Base-by-base conservation (phyloP, 2,888 invertebrate genomes). In the Agonopterix subpropinquella region DNA sequence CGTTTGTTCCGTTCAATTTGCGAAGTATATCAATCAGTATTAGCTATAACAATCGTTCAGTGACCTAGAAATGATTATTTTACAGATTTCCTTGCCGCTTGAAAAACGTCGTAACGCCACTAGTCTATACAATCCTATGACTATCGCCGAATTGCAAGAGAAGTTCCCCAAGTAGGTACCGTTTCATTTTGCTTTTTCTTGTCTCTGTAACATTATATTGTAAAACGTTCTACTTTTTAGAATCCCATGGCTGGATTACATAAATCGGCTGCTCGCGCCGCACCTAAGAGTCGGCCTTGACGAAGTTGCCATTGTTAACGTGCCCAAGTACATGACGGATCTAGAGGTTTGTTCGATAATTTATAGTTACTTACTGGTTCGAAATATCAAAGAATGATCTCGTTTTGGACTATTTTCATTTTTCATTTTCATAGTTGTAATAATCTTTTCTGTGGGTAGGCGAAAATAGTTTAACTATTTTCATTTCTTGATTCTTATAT, bases 81-180 rank as follows among this genome's bases (percentile, higher is more conserved):
- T 39, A n/a, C 73, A 96, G 95, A 95, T 95, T 64, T 96, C 96
- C 7, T 86, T 95, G 72, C 96, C 97, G 4, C 92, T 94, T 62
- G 98, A 98, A 73, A 95, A 98, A 80, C 91, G 98, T 43, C 92
- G 98, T 56, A 97, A 98, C 74, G 96, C 96, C 7, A 94, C 95
- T 4, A 93, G 93, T 57, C 89, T 98, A n/a, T 98, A 98, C 87
- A 97, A 98, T 67, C 95, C 96, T 7, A 96, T 96, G 92, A 94
- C 94, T 0, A 86, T 98, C n/a, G 77, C 82, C 1, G 91, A 97
- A 62, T 78, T 98, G 41, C 92, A 95, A 67, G 67, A 87, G 43
- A 92, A 92, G 61, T 96, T 94, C 84, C 92, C 94, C 0, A 92
- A 74, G 89, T 86, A 67, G 53, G 67, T 70, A 52, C 43, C 37